These are phyloP conservation scores for Conus betulinus DNA, from an alignment of 1,140 invertebrate species.

Conservation along the genomic window DNA sequence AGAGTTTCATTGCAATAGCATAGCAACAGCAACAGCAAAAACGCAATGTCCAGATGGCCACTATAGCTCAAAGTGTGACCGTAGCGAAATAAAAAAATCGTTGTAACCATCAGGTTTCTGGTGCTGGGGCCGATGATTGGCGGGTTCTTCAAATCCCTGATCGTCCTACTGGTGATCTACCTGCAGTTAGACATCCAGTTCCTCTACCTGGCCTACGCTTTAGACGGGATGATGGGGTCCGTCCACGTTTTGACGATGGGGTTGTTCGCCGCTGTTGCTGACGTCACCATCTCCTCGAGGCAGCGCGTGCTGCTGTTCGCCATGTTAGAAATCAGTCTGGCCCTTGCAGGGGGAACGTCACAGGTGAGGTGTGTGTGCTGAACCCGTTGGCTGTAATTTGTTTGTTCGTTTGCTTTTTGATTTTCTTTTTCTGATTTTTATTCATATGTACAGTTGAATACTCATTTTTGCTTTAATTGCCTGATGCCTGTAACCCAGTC, in stretches of 20 bases:
- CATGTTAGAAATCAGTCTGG: constrained; percentile 8
- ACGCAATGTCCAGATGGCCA: no score
- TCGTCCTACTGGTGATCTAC: constrained; percentile 17
- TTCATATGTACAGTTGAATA: no score
- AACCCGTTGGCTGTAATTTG: not conserved
- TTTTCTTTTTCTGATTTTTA: not conserved
- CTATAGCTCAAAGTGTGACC: no score
- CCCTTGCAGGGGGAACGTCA: constrained; percentile 29
- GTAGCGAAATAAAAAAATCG: not conserved
- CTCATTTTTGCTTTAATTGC: no score
- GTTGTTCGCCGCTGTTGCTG: constrained; percentile 26
- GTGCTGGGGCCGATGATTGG: constrained; percentile 11
- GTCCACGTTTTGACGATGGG: constrained; percentile 23
- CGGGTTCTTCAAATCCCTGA: constrained; percentile 14
- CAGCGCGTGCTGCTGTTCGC: constrained; percentile 26
- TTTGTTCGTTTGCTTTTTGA: no score
- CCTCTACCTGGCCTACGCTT: constrained; percentile 33
- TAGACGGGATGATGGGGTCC: constrained; percentile 40
- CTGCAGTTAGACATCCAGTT: constrained; percentile 23
- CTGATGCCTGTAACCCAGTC: no score
- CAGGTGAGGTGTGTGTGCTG: not conserved
- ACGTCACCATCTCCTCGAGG: constrained; percentile 21
- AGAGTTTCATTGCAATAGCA: no score
- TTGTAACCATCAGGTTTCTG: not conserved
- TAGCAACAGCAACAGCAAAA: no score